These are phyloP conservation scores for Cryptomyrus ogoouensis DNA, from an alignment of 2,113 vertebrate species.

Conservation along the genomic window DNA sequence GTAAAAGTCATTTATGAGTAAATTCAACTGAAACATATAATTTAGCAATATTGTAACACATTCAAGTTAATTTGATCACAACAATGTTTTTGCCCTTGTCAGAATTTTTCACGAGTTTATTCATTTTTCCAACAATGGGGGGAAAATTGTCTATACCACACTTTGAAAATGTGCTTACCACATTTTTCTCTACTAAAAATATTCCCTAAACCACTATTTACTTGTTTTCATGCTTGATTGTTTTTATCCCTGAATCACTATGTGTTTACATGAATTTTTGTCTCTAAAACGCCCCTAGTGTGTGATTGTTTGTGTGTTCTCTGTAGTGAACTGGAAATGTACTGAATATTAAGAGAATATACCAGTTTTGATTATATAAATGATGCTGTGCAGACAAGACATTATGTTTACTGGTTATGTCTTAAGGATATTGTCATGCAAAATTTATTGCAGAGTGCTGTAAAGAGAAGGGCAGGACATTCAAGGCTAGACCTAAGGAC, in stretches of 20 bases:
- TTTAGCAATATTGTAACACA: neutral
- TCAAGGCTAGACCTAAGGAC: neutral
- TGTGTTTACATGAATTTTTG: neutral
- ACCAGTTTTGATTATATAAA: neutral
- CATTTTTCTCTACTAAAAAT: neutral
- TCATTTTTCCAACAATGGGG: neutral
- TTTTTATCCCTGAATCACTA: neutral
- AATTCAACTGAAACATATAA: neutral
- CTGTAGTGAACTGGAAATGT: neutral
- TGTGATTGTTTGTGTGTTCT: neutral
- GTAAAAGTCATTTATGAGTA: neutral
- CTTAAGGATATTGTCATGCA: neutral
- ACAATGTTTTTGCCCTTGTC: neutral
- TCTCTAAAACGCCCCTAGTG: neutral
- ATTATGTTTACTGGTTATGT: neutral
- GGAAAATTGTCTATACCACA: neutral
- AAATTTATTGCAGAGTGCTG: neutral
- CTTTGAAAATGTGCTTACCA: neutral
- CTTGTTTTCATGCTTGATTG: neutral
- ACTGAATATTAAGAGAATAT: neutral
- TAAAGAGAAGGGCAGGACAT: neutral
- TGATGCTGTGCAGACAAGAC: neutral
- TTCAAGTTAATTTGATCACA: neutral
- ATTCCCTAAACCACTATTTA: neutral
- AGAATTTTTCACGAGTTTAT: neutral